phyloP scores from a whole-genome alignment of 2,797 vertebrate species.

The Anguilla obscura region DNA sequence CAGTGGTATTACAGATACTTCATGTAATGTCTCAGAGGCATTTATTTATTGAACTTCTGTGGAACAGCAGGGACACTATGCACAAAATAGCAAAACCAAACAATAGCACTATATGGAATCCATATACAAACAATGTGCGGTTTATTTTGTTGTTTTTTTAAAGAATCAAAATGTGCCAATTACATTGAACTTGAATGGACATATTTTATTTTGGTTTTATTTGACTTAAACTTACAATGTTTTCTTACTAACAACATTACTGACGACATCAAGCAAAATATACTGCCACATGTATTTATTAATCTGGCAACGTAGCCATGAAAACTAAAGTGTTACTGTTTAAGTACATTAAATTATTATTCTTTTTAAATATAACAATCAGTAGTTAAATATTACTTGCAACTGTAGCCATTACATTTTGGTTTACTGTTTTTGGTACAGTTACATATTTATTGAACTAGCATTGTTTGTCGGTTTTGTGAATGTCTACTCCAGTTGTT shows the following conservation, averaged over 20 bases:
- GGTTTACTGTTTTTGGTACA: background rate
- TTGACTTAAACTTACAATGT: background rate
- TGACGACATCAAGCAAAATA: background rate
- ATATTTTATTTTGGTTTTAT: background rate
- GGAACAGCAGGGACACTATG: slow-evolving; percentile 9
- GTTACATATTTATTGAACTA: background rate
- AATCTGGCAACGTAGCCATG: background rate
- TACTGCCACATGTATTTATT: background rate
- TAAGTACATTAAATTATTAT: background rate
- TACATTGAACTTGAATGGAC: background rate
- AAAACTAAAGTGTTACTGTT: background rate
- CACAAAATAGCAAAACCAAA: slow-evolving; percentile 23
- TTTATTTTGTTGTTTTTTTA: background rate
- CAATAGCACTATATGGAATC: slow-evolving; percentile 17
- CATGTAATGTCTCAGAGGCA: background rate
- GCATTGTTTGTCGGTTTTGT: background rate
- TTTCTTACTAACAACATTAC: background rate
- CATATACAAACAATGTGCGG: slow-evolving; percentile 7
- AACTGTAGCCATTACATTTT: background rate
- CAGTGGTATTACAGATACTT: background rate
- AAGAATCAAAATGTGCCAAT: background rate
- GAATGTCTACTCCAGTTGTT: slow-evolving; percentile 7
- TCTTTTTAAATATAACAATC: background rate
- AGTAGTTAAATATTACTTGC: background rate
- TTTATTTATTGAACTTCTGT: slow-evolving; percentile 12